Conservation (phyloP, 1,140 invertebrate species). For the Megalonaias nervosa region DNA sequence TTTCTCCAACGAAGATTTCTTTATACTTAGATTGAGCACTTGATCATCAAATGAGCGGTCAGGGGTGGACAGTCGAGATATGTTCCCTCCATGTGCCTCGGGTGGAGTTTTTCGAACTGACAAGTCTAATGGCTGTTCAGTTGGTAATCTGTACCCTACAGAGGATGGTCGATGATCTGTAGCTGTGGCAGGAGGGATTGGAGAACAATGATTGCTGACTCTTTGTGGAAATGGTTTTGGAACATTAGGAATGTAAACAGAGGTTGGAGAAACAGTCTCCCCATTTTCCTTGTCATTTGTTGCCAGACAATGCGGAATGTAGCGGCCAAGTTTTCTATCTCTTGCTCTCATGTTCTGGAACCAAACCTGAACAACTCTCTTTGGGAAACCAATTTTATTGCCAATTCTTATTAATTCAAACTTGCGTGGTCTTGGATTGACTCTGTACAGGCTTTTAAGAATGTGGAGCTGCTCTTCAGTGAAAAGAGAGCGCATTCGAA, state of each 20-base stretch:
- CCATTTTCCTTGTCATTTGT: conserved; percentile 10
- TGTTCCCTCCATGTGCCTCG: conserved; percentile 52
- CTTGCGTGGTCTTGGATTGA: conserved; percentile 93
- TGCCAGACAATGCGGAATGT: conserved; percentile 2
- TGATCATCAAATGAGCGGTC: conserved; percentile 44
- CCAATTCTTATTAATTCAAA: conserved; percentile 92
- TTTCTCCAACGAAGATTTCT: conserved; percentile 19
- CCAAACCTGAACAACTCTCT: conserved; percentile 96
- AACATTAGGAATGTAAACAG: conserved; percentile 62
- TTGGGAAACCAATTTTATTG: conserved; percentile 89
- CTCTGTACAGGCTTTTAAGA: conserved; percentile 88
- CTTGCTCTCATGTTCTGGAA: conserved; percentile 98
- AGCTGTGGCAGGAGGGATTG: not conserved
- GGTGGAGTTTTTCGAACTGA: conserved; percentile 79
- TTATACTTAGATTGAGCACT: conserved; percentile 62
- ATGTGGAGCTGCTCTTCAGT: conserved; percentile 93
- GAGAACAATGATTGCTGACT: not conserved
- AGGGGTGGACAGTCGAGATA: conserved; percentile 37
- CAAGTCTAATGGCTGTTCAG: conserved; percentile 84
- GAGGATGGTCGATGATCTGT: not conserved
- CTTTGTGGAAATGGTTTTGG: conserved; percentile 40
- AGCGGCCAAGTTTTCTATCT: conserved; percentile 72
- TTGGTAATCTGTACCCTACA: not conserved
- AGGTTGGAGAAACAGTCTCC: conserved; percentile 28
- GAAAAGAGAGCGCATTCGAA: conserved; percentile 90